These are phyloP conservation scores for Tachycineta bicolor DNA, from an alignment of 2,113 vertebrate species.

Conservation along the genomic window DNA sequence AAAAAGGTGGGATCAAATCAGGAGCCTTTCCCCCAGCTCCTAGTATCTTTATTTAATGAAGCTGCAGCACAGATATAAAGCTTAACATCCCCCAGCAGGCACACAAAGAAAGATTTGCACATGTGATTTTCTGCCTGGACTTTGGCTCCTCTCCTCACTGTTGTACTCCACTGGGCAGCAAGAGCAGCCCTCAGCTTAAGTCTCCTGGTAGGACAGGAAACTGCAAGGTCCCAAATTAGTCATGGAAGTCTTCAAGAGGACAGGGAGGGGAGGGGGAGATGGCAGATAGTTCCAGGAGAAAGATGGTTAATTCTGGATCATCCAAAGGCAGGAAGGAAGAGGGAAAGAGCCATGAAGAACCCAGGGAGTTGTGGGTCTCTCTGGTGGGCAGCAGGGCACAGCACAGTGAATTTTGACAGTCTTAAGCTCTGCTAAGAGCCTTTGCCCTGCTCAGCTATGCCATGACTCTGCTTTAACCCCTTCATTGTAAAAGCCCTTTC, in stretches of 20 bases:
- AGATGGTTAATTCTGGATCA: background rate
- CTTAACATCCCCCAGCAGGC: background rate
- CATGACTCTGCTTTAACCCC: background rate
- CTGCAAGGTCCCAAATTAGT: background rate
- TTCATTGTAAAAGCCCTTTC: background rate
- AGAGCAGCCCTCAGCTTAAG: background rate
- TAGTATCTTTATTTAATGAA: background rate
- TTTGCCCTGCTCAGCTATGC: background rate
- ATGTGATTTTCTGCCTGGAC: background rate
- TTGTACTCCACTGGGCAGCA: background rate
- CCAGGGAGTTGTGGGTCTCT: background rate
- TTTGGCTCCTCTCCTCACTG: accelerated
- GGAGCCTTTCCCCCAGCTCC: background rate
- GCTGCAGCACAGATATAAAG: background rate
- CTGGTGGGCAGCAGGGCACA: background rate
- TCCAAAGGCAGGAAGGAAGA: background rate
- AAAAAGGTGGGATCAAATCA: background rate
- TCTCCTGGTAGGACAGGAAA: background rate
- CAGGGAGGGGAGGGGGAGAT: background rate
- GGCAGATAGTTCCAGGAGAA: background rate
- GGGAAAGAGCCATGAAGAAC: background rate
- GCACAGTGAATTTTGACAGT: background rate
- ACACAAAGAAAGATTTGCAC: background rate
- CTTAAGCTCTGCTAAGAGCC: background rate
- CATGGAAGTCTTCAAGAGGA: background rate